A percentile compares a stretch with the other conserved stretches of the same genome.
Conservation (phyloP, 1,140 invertebrate genomes). For the Drosophila pectinifera region DNA sequence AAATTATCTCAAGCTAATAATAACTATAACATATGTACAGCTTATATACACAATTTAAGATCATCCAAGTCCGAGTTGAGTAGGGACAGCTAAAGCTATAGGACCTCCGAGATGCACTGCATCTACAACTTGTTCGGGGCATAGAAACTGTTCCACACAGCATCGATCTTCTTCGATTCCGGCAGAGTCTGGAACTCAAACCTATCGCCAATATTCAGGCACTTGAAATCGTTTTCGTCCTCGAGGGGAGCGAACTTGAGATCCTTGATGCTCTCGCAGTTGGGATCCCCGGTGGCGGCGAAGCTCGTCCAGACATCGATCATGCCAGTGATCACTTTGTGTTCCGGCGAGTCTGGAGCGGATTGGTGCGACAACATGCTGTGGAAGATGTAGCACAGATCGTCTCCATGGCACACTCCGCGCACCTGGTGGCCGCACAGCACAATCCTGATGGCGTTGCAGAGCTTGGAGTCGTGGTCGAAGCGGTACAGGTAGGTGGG, state of each 20-base stretch:
- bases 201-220: conserved; percentile 83
- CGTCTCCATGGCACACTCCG: conserved; percentile 88
- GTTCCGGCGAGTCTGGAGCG: conserved; percentile 68
- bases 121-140: conserved; percentile 36
- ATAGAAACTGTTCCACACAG: conserved; percentile 85
- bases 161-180: conserved; percentile 77
- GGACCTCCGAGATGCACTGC: conserved; percentile 10
- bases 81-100: conserved; percentile 58
- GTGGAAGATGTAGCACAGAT: conserved; percentile 88
- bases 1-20: neutral
- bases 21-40: conserved; percentile 44
- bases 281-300: conserved; percentile 82
- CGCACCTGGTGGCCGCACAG: conserved; percentile 73
- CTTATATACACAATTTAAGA: conserved; percentile 53
- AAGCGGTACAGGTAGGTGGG: conserved; percentile 86
- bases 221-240: conserved; percentile 66
- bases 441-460: conserved; percentile 76
- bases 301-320: conserved; percentile 85
- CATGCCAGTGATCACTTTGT: conserved; percentile 84
- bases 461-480: conserved; percentile 78
- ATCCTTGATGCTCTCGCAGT: conserved; percentile 63
- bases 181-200: conserved; percentile 80
- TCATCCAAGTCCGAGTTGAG: conserved; percentile 11
- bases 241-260: conserved; percentile 76
- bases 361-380: conserved; percentile 84